Percentiles rank a stretch among this genome's conserved stretches.
These are phyloP conservation scores for Holothuria glaberrima DNA, from an alignment of 35 echinoderm and acorn worm species.

Conservation along the genomic window DNA sequence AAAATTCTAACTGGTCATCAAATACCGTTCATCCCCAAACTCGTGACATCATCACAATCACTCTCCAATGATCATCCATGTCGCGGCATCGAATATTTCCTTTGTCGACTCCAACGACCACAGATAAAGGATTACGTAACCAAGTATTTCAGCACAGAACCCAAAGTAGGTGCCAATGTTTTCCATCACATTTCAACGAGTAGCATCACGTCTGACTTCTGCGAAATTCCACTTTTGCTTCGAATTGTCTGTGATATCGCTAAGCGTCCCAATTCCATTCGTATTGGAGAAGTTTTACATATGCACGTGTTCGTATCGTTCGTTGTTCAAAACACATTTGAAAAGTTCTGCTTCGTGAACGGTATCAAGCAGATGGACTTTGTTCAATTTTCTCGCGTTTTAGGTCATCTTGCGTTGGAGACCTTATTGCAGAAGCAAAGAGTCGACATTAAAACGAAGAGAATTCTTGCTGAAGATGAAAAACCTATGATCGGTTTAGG, in stretches of 20 bases:
- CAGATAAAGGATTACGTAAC: background rate
- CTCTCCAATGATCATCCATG: background rate
- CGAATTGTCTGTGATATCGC: constrained; percentile 41
- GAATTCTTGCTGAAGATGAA: constrained; percentile 20
- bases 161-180: constrained; percentile 17
- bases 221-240: constrained; percentile 27
- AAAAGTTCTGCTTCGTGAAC: background rate
- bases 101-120: background rate
- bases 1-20: constrained; percentile 18
- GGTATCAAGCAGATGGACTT: background rate
- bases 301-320: constrained; percentile 47
- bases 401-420: constrained; percentile 37
- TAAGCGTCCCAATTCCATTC: constrained; percentile 1
- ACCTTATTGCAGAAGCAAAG: constrained; percentile 16
- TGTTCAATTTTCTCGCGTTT: constrained; percentile 18
- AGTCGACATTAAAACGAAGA: constrained; percentile 13
- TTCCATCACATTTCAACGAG: constrained; percentile 32
- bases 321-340: constrained; percentile 48
- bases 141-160: constrained; percentile 25
- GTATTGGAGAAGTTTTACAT: constrained; percentile 26
- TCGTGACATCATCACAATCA: constrained; percentile 8
- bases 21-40: background rate
- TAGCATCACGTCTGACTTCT: constrained; percentile 14
- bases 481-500: constrained; percentile 41
- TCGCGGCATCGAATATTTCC: background rate